Conservation (phyloP, 2,113 vertebrate species). For the Nibea coibor region DNA sequence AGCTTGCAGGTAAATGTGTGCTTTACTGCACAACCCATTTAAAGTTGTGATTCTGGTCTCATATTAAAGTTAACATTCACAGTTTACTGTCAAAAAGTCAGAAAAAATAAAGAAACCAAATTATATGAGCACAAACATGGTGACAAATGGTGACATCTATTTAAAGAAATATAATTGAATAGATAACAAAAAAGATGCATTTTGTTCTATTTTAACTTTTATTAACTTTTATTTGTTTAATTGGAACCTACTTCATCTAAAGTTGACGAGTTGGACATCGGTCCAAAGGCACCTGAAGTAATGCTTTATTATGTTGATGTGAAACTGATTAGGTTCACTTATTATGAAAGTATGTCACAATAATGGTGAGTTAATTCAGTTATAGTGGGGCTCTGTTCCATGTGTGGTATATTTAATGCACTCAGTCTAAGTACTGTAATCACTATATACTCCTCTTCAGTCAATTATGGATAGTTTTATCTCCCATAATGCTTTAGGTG, state of each 20-base stretch:
- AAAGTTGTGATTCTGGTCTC: not conserved
- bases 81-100: not conserved
- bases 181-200: not conserved
- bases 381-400: not conserved
- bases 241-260: not conserved
- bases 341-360: not conserved
- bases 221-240: too few relatives aligned
- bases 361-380: not conserved
- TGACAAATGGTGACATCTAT: too few relatives aligned
- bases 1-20: not conserved
- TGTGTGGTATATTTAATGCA: not conserved
- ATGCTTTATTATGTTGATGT: not conserved
- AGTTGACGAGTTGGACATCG: not conserved
- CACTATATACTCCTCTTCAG: not conserved
- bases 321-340: not conserved
- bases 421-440: not conserved
- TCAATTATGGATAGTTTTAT: not conserved
- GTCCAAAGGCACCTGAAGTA: not conserved
- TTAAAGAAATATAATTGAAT: too few relatives aligned
- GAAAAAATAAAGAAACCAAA: not conserved
- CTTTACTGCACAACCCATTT: not conserved
- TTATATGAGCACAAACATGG: not conserved
- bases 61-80: not conserved
- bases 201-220: not conserved
- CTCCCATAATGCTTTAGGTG: slow-evolving; percentile 19